Evolutionary conservation across 1,140 invertebrate genomes (phyloP), one percentile per base, ranked within the genome.

Genomic region (Bathynomus jamesi): DNA sequence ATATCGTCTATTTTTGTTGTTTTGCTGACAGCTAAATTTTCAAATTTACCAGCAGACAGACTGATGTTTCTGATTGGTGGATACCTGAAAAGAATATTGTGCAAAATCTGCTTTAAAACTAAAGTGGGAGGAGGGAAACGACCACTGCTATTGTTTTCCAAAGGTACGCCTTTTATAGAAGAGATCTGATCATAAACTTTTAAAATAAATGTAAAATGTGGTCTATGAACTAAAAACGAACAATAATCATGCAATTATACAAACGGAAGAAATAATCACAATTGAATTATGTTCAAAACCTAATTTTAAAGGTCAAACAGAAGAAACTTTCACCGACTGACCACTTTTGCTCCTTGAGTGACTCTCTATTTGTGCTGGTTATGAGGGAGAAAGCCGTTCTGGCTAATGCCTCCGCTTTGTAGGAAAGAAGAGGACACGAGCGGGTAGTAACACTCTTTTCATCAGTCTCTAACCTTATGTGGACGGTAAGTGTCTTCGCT

Each of bases 331-430:
- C n/a, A n/a, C n/a, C n/a, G n/a, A n/a, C n/a, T n/a, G n/a, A 53
- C 40, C 40, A 53, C 21, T 53, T 53, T 53, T 17, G 2, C 13
- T 53, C 40, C 40, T 53, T 53, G 13, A 11, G 11, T 53, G 40
- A 3, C 81, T 71, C 90, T 80, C 76, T 86, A 86, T 78, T 90
- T 84, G 72, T 85, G 81, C 81, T 87, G 83, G 77, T 85, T 84
- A 72, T 86, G 85, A 82, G 84, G 82, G 75, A 87, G 82, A 60
- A 85, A 17, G 85, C 85, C 78, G 89, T 81, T 88, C 89, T 68
- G 84, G 82, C 17, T 85, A 85, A 76, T 67, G 81, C 81, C 24
- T 79, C 75, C 8, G 74, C 70, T 70, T 81, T 79, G 74, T 84
- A 84, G 27, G 75, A 71, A 25, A 78, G 69, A 21, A 83, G 69